Evolutionary conservation across 2,888 invertebrate species (phyloP).

Genomic region (Erpobdella octoculata): DNA sequence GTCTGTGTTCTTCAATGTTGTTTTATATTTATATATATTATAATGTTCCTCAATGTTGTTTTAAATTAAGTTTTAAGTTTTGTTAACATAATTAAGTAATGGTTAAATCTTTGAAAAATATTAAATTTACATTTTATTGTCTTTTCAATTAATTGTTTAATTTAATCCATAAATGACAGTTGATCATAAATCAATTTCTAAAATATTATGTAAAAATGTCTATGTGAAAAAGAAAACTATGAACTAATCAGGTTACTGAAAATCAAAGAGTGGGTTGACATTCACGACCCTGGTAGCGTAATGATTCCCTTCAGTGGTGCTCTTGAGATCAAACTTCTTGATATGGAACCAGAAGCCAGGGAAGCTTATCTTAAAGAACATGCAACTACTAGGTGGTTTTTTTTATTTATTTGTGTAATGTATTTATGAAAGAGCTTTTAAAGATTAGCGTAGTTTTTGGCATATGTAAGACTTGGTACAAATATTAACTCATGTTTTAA

Average conservation of each 20-base stretch:
- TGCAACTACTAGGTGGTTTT: constrained; percentile 73
- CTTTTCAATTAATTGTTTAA: too few relatives aligned
- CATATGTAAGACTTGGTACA: too few relatives aligned
- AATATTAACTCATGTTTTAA: too few relatives aligned
- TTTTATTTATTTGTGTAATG: too few relatives aligned
- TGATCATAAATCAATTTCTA: constrained; percentile 2
- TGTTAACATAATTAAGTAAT: too few relatives aligned
- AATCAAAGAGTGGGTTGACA: constrained; percentile 97
- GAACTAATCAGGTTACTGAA: constrained; percentile 69
- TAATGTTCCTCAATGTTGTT: not conserved
- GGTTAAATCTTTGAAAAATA: too few relatives aligned
- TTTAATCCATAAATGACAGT: too few relatives aligned
- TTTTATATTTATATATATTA: not conserved
- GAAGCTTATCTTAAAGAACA: constrained; percentile 74
- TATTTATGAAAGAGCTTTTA: too few relatives aligned
- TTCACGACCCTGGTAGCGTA: constrained; percentile 83
- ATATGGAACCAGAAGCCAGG: constrained; percentile 52
- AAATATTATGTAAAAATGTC: not conserved
- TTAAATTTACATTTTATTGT: too few relatives aligned
- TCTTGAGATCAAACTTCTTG: constrained; percentile 79
- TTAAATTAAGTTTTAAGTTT: not conserved
- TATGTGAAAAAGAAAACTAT: not conserved
- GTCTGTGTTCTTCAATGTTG: not conserved
- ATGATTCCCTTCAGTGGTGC: constrained; percentile 92
- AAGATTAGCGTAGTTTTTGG: too few relatives aligned